phyloP scores from a whole-genome alignment of 53 echinoderm and acorn worm species.

The Crossaster papposus region DNA sequence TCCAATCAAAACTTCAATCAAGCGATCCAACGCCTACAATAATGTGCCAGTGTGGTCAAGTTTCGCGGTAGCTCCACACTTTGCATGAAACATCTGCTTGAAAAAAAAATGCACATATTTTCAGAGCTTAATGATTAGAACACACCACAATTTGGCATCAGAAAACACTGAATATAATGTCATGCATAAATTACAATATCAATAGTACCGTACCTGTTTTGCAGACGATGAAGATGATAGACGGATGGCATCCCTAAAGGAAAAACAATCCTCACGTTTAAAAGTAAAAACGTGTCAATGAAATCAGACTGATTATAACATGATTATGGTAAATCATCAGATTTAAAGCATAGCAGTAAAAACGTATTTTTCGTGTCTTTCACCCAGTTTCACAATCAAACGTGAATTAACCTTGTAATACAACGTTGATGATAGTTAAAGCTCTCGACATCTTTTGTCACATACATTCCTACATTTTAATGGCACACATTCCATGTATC shows the following conservation, averaged over 20 bases:
- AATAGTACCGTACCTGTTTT: neutral
- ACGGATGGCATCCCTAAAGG: too few relatives aligned
- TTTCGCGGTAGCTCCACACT: neutral
- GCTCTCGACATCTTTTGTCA: neutral
- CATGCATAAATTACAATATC: neutral
- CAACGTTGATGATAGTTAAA: too few relatives aligned
- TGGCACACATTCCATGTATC: neutral
- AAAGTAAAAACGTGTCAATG: too few relatives aligned
- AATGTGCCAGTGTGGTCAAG: neutral
- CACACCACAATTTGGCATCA: neutral
- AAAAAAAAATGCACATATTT: neutral
- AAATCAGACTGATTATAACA: too few relatives aligned
- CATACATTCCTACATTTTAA: neutral
- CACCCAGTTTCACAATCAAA: too few relatives aligned
- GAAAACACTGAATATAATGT: neutral
- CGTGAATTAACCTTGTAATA: too few relatives aligned
- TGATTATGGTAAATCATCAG: too few relatives aligned
- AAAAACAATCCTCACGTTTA: too few relatives aligned
- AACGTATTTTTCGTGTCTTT: too few relatives aligned
- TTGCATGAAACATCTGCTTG: neutral
- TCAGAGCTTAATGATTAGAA: neutral
- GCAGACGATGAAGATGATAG: too few relatives aligned
- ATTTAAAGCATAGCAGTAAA: too few relatives aligned
- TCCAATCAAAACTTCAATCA: slow-evolving; percentile 3
- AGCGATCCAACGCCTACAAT: neutral